Base-by-base conservation (phyloP, 2,888 invertebrate genomes). In the Keiferia lycopersicella region DNA sequence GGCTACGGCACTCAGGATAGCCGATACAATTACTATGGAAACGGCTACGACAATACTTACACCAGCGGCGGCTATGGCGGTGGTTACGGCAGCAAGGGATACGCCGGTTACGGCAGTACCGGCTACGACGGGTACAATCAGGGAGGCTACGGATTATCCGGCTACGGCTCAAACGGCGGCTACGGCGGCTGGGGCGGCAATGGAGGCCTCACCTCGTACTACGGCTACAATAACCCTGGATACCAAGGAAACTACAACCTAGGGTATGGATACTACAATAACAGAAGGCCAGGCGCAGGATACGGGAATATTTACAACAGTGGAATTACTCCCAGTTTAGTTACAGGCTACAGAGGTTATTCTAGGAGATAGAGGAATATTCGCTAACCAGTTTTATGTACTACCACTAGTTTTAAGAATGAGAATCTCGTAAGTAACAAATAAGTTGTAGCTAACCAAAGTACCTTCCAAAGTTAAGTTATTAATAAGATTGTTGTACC, bases 141-240 rank as follows among this genome's bases (percentile, higher is more conserved):
- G 6, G 70, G 74, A 6, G 68, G 71, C 30, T 69, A 70, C 56
- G 68, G 68, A 14, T 67, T 66, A 14, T 67, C 70, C 22, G 72
- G 72, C 12, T 70, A 69, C 62, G 68, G 73, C 4, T 69, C 66
- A 48, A 78, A 84, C 62, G 87, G 86, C 3, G 93, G 94, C 3
- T 93, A 94, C 71, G 93, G 93, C 0, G 94, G 94, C 1, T 93
- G 92, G 68, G 91, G 93, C 64, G 94, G 94, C 71, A 93, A 93
- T 78, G 94, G 94, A 41, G 94, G 94, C 22, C 77, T 93, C 0
- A 85, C 78, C 61, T 93, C 94, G 39, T 94, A 94, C 74, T 89
- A 86, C 57, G 94, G 94, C 8, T 94, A 94, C 77, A 92, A 90
- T 77, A 92, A 88, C 75, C 92, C 93, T 0, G 80, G 80, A 68